Base-by-base conservation (phyloP, 2,113 vertebrate genomes). In the Oryzias javanicus region DNA sequence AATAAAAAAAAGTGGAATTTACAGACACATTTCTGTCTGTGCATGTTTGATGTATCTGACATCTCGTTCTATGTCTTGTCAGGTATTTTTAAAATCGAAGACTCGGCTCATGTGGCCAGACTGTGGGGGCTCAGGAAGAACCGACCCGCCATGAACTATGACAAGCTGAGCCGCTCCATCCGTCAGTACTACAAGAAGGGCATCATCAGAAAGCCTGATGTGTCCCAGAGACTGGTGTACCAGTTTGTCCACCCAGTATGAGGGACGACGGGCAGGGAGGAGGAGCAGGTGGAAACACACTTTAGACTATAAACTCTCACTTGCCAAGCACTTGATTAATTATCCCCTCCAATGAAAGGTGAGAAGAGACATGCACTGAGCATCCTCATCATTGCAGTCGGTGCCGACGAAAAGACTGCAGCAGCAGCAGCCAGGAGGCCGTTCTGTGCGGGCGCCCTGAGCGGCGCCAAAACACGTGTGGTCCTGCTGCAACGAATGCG, bases 131-230 rank as follows among this genome's bases (percentile, higher is more conserved):
- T 98, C 77, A 85, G 97, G 18, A 99, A 99, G 91, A 99, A 98
- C 73, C 93, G 97, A 0, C 97, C 97, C 0, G 97, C 97, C 58
- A 99, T 99, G 97, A 98, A 99, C 91, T 99, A 98, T 18, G 97
- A 98, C 92, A 99, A 99, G 77, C 92, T 99, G 83, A 99, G 97
- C 88, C 97, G 97, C 71, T 99, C 97, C 85, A 99, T 99, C 82
- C 94, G 97, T 49, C 97, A 99, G 85, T 99, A 99, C 91, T 99
- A 99, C 88, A 99, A 98, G 89, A 99, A 99, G 75, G 97, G 97
- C 16, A 99, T 99, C 86, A 99, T 99, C 78, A 93, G 96, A 1
- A 99, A 99, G 61, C 96, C 97, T 0, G 95, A 96, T 62, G 92
- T 98, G 82, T 99, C 97, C 54, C 97, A 99, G 90, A 94, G 97